Conservation (phyloP, 2,888 invertebrate genomes). For the Anorthoa munda region DNA sequence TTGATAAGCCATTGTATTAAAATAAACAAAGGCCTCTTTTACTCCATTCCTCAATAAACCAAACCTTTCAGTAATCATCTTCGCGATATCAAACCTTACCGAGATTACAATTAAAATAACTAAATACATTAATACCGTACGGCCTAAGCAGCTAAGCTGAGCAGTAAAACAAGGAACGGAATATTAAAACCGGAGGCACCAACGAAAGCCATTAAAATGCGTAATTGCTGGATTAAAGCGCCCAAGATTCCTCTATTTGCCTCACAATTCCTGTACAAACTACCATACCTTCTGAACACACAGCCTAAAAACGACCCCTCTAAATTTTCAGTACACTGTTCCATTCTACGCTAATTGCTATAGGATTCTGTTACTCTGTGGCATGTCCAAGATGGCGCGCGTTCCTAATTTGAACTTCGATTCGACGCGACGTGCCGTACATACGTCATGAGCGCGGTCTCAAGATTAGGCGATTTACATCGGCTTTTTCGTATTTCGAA, state of each 20-base stretch:
- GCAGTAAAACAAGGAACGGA: constrained; percentile 89
- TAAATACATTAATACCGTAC: constrained; percentile 79
- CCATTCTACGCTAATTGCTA: neutral
- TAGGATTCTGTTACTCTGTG: constrained; percentile 72
- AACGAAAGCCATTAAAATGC: constrained; percentile 90
- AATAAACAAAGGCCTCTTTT: constrained; percentile 23
- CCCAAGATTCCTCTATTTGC: constrained; percentile 89
- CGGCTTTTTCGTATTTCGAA: constrained; percentile 89
- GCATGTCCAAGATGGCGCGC: constrained; percentile 78
- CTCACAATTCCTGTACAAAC: constrained; percentile 75
- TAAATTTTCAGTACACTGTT: constrained; percentile 29
- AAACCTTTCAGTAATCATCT: constrained; percentile 51
- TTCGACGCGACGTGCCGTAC: constrained; percentile 85
- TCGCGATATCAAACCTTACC: constrained; percentile 55
- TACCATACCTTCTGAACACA: constrained; percentile 64
- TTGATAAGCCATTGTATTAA: neutral
- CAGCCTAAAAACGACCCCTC: constrained; percentile 65
- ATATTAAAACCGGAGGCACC: constrained; percentile 87
- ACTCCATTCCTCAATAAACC: constrained; percentile 29
- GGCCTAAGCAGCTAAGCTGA: constrained; percentile 76
- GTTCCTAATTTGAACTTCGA: constrained; percentile 82
- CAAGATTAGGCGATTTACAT: constrained; percentile 89
- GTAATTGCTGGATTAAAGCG: constrained; percentile 90
- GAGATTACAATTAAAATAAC: constrained; percentile 77
- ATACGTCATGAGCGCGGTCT: constrained; percentile 89